phyloP scores from a whole-genome alignment of 2,113 vertebrate genomes.

The Myiagra hebetior region DNA sequence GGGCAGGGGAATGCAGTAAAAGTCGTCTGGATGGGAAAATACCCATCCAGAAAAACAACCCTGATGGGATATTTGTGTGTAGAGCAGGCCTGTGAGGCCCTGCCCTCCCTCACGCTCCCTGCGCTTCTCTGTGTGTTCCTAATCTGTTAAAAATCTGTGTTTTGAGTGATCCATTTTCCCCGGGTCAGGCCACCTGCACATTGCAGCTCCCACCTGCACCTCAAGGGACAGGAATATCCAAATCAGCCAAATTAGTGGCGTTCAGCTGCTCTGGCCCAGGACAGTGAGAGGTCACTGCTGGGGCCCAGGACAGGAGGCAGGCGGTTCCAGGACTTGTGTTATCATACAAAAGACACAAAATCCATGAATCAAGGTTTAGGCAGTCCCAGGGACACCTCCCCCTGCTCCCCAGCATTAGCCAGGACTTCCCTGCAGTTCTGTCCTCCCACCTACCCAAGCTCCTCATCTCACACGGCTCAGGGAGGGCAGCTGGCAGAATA shows the following conservation, averaged over 20 bases:
- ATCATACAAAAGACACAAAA: not conserved
- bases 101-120: not conserved
- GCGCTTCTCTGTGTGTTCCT: not conserved
- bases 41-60: rapidly evolving
- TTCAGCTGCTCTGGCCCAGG: not conserved
- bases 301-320: not conserved
- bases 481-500: not conserved
- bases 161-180: not conserved
- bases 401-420: not conserved
- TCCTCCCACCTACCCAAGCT: not conserved
- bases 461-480: not conserved
- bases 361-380: not conserved
- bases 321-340: not conserved
- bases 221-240: not conserved
- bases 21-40: not conserved
- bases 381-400: not conserved
- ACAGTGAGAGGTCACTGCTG: not conserved
- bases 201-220: rapidly evolving
- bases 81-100: not conserved
- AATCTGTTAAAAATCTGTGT: not conserved
- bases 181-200: not conserved
- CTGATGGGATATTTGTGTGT: not conserved
- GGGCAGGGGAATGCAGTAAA: not conserved
- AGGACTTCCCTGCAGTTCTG: not conserved
- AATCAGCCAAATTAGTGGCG: rapidly evolving